These are phyloP conservation scores for Achlya flavicornis DNA, from an alignment of 2,888 invertebrate genomes.

Conservation along the genomic window DNA sequence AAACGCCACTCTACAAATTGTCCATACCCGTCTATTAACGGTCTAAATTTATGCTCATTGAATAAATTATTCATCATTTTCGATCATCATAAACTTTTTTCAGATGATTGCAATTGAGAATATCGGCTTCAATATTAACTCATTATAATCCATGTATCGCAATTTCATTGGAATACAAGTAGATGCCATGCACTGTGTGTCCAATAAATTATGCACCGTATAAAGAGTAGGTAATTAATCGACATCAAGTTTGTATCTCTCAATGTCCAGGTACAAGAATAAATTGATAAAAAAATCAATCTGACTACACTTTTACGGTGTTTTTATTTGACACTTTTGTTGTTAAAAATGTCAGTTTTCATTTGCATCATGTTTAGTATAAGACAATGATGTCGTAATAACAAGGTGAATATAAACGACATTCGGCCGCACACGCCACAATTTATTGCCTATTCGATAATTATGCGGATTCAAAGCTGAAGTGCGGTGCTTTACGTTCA, in stretches of 20 bases:
- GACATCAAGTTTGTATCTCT: slow-evolving; percentile 54
- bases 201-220: slow-evolving; percentile 52
- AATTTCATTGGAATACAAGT: neutral
- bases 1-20: slow-evolving; percentile 45
- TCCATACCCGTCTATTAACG: slow-evolving; percentile 40
- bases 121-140: slow-evolving; percentile 11
- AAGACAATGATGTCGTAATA: slow-evolving; percentile 52
- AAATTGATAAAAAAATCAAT: slow-evolving; percentile 42
- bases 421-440: slow-evolving; percentile 53
- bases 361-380: slow-evolving; percentile 19
- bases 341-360: slow-evolving; percentile 21
- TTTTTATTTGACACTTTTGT: slow-evolving; percentile 32
- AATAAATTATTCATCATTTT: slow-evolving; percentile 40
- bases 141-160: slow-evolving; percentile 16
- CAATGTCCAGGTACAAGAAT: slow-evolving; percentile 45
- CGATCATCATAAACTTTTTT: slow-evolving; percentile 17
- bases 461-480: slow-evolving; percentile 76
- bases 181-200: slow-evolving; percentile 18
- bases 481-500: slow-evolving; percentile 69
- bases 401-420: slow-evolving; percentile 39
- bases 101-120: slow-evolving; percentile 15
- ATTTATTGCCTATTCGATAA: slow-evolving; percentile 79
- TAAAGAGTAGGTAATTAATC: slow-evolving; percentile 52
- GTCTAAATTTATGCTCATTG: slow-evolving; percentile 51
- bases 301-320: slow-evolving; percentile 43